A percentile compares a stretch with the other conserved stretches of the same genome.
These are phyloP conservation scores for Orbicella faveolata DNA, from an alignment of 64 coral and sea anemone genomes.

Conservation along the genomic window DNA sequence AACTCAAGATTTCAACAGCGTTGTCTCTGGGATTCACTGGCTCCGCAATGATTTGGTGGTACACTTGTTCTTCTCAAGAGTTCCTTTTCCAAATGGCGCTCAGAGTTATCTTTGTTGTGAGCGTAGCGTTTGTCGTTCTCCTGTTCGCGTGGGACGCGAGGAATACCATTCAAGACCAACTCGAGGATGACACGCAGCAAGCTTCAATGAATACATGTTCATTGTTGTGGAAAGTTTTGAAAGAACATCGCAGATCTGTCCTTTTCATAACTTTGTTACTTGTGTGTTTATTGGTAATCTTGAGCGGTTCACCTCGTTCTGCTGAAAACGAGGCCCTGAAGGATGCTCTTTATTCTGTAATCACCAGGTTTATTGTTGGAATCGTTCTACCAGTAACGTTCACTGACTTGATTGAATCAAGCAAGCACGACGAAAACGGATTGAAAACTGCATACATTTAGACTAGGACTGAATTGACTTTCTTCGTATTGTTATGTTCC, in stretches of 20 bases:
- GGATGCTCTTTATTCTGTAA: no score
- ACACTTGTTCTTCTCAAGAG: background rate
- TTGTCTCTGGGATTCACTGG: background rate
- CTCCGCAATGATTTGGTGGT: background rate
- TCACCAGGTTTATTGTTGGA: background rate
- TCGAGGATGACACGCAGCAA: background rate
- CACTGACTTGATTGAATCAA: background rate
- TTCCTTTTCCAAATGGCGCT: background rate
- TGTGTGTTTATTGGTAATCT: background rate
- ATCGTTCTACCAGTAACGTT: background rate
- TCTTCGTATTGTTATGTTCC: no score
- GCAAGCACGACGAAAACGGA: background rate
- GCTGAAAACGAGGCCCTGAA: no score
- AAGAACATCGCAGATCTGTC: background rate
- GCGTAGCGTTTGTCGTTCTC: background rate
- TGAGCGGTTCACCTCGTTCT: background rate
- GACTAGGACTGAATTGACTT: no score
- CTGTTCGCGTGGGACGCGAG: background rate
- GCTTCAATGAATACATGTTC: background rate
- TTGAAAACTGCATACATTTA: no score
- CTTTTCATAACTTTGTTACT: background rate
- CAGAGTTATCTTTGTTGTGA: background rate
- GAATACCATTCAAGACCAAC: background rate
- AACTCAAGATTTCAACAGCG: background rate
- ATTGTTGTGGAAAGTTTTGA: no score